Evolutionary conservation across 1,140 invertebrate species (phyloP).

Genomic region (Lineus longissimus): DNA sequence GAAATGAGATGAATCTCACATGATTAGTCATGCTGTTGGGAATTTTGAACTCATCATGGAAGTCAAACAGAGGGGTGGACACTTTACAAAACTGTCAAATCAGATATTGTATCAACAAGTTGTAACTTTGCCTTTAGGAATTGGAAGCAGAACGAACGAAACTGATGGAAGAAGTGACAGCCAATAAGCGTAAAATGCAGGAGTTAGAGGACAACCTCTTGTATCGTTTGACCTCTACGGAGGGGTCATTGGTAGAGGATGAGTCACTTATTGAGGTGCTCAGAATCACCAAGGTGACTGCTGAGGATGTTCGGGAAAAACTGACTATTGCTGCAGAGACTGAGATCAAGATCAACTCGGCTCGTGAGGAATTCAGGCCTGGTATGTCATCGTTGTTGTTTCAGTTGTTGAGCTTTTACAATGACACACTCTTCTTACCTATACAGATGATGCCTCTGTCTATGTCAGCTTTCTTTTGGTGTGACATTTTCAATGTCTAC

Average conservation of each 20-base stretch:
- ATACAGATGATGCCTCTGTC: too few relatives aligned
- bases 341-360: constrained; percentile 89
- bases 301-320: constrained; percentile 93
- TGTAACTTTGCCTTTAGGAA: constrained; percentile 59
- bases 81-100: too few relatives aligned
- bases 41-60: too few relatives aligned
- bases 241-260: constrained; percentile 92
- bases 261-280: constrained; percentile 90
- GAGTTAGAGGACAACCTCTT: constrained; percentile 89
- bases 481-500: too few relatives aligned
- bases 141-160: constrained; percentile 87
- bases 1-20: too few relatives aligned
- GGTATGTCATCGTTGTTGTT: constrained; percentile 24
- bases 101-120: too few relatives aligned
- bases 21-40: too few relatives aligned
- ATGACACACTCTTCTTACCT: too few relatives aligned
- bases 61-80: too few relatives aligned
- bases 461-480: too few relatives aligned
- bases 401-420: too few relatives aligned
- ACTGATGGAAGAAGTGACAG: constrained; percentile 90
- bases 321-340: constrained; percentile 85
- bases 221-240: constrained; percentile 81
- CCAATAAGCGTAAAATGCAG: constrained; percentile 93
- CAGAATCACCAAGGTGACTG: constrained; percentile 85
- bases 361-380: constrained; percentile 90